Base-by-base conservation (phyloP, 2,888 invertebrate genomes). In the Meiosimyza decipiens region DNA sequence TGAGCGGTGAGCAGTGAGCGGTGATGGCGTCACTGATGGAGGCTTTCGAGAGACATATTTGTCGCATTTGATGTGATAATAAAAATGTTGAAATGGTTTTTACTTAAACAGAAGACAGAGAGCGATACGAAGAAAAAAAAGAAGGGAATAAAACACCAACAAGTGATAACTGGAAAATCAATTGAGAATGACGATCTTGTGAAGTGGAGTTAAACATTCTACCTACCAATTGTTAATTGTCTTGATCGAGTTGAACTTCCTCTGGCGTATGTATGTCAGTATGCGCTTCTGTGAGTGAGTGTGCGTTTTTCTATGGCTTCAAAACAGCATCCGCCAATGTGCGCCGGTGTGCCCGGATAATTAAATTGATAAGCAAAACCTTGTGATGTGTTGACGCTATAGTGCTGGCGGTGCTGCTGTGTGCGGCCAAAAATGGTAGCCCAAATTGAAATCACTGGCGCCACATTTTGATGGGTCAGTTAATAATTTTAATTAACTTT, bases 401-500 rank as follows among this genome's bases (percentile, higher is more conserved):
- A 28, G 40, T 9, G 51, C 28, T 18, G 28, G 28, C n/a, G 16
- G 69, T 59, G 55, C 65, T 28, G 64, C 40, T 6, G 16, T 40
- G 60, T 62, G 22, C 66, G 60, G 60, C 16, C 66, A 49, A 40
- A 40, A n/a, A 52, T 40, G 64, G 55, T 47, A 33, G 15, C 57
- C 55, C 52, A 47, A 15, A 47, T 33, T 52, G 52, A 70, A 78
- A 79, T 77, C 81, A 76, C 77, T 81, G 82, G 81, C 81, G 81
- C 82, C 81, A 81, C 62, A 78, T 63, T 51, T 63, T 77, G 74
- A 76, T 79, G 77, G 77, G 71, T 71, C 76, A 47, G 62, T 78
- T 79, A 81, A 80, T 79, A 82, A 79, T 77, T 78, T 79, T 78
- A 81, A 82, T 82, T 79, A 81, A 82, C 76, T 76, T 80, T 80